phyloP scores from a whole-genome alignment of 2,113 vertebrate species.

The Catharus fuscescens region DNA sequence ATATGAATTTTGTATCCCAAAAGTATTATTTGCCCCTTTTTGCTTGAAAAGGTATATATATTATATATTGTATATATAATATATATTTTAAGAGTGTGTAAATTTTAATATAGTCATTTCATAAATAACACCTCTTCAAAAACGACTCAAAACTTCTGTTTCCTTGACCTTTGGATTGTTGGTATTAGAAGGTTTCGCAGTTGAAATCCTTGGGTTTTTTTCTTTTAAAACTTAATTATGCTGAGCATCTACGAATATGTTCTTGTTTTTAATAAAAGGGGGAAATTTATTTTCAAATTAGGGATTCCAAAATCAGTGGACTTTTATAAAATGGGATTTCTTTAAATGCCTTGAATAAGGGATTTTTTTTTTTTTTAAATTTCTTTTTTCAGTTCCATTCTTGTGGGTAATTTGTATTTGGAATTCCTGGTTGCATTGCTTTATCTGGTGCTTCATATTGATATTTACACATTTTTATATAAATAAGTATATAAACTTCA shows the following conservation, averaged over 20 bases:
- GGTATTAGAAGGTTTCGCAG: constrained; percentile 35
- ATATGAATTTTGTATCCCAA: constrained; percentile 58
- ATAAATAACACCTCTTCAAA: constrained; percentile 46
- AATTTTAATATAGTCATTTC: constrained; percentile 65
- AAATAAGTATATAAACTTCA: constrained; percentile 45
- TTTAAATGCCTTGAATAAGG: constrained; percentile 23
- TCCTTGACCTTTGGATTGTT: constrained; percentile 17
- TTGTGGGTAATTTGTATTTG: constrained; percentile 48
- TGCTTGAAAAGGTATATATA: constrained; percentile 49
- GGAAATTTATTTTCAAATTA: constrained; percentile 41
- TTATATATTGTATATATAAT: constrained; percentile 65
- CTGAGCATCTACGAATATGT: constrained; percentile 46
- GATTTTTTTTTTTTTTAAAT: background rate
- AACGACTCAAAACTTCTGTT: background rate
- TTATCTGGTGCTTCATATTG: constrained; percentile 65
- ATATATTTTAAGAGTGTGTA: constrained; percentile 55
- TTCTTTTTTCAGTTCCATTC: background rate
- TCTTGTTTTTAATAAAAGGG: constrained; percentile 37
- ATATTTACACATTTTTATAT: constrained; percentile 65
- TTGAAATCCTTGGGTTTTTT: constrained; percentile 54
- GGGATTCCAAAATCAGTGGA: background rate
- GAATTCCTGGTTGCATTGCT: constrained; percentile 65
- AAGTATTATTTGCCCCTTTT: constrained; percentile 53
- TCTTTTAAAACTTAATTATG: constrained; percentile 57
- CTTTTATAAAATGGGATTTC: constrained; percentile 28